A percentile compares a stretch with the other conserved stretches of the same genome.
These are phyloP conservation scores for Cardiocondyla obscurior DNA, from an alignment of 1,140 invertebrate genomes.

Conservation along the genomic window DNA sequence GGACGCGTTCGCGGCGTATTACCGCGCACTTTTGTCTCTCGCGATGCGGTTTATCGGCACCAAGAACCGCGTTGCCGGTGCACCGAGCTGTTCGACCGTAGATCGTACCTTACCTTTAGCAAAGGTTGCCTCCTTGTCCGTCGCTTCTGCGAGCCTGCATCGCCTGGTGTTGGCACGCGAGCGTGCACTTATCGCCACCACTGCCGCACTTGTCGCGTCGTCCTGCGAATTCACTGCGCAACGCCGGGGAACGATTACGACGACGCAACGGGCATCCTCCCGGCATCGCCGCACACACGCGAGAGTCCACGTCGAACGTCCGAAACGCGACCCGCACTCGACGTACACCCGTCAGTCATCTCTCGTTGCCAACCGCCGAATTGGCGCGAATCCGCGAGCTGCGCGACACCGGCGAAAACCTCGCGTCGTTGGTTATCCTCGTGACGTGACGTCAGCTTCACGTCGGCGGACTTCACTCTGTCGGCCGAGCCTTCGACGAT, in stretches of 20 bases:
- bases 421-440: background rate
- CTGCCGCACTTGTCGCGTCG: slow-evolving; percentile 64
- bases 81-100: too few relatives aligned
- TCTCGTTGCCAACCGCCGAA: background rate
- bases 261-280: slow-evolving; percentile 61
- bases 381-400: background rate
- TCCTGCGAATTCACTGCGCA: slow-evolving; percentile 66
- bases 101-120: too few relatives aligned
- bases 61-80: too few relatives aligned
- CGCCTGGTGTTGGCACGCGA: slow-evolving; percentile 11
- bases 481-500: too few relatives aligned
- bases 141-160: slow-evolving; percentile 56
- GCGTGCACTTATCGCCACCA: slow-evolving; percentile 76
- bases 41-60: too few relatives aligned
- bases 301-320: slow-evolving; percentile 45
- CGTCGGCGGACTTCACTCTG: too few relatives aligned
- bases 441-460: too few relatives aligned
- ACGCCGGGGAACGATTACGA: slow-evolving; percentile 51
- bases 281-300: slow-evolving; percentile 57
- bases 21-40: slow-evolving; percentile 33
- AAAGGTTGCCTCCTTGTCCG: too few relatives aligned
- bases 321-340: slow-evolving; percentile 36
- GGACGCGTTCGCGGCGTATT: background rate
- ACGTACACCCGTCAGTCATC: too few relatives aligned
- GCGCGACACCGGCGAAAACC: too few relatives aligned